phyloP scores from a whole-genome alignment of 2,888 invertebrate species.

The Pachydiplax longipennis region DNA sequence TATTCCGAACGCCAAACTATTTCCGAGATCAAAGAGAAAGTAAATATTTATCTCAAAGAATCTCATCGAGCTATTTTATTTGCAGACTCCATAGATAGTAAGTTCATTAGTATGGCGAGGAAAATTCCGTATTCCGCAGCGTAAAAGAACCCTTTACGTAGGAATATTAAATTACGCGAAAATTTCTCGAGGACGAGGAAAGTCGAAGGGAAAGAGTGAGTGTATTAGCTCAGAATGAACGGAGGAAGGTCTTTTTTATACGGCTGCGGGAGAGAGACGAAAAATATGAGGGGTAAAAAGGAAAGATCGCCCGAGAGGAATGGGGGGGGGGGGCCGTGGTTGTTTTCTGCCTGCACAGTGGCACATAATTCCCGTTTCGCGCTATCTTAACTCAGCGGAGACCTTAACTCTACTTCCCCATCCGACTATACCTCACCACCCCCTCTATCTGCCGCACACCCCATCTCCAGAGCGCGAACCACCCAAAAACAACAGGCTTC shows the following conservation, averaged over 20 bases:
- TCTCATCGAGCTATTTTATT: neutral
- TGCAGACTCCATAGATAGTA: neutral
- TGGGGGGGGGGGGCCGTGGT: neutral
- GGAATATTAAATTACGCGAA: neutral
- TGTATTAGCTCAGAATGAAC: slow-evolving; percentile 28
- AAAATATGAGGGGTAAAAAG: neutral
- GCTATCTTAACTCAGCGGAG: slow-evolving; percentile 39
- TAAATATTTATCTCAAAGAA: neutral
- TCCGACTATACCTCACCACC: neutral
- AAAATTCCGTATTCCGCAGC: neutral
- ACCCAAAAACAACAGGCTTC: neutral
- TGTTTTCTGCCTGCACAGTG: slow-evolving; percentile 35
- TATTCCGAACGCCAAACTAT: neutral
- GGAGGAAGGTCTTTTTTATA: slow-evolving; percentile 8
- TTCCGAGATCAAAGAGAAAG: neutral
- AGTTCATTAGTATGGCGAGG: neutral
- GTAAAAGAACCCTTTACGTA: neutral
- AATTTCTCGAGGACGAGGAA: neutral
- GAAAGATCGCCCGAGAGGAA: neutral
- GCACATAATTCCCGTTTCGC: slow-evolving; percentile 38
- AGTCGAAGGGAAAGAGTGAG: neutral
- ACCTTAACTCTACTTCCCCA: slow-evolving; percentile 19
- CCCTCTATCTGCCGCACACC: neutral
- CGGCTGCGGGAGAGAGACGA: neutral
- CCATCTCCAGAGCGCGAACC: neutral